Evolutionary conservation across 2,797 vertebrate species (phyloP).

Genomic region (Dipus sagitta): DNA sequence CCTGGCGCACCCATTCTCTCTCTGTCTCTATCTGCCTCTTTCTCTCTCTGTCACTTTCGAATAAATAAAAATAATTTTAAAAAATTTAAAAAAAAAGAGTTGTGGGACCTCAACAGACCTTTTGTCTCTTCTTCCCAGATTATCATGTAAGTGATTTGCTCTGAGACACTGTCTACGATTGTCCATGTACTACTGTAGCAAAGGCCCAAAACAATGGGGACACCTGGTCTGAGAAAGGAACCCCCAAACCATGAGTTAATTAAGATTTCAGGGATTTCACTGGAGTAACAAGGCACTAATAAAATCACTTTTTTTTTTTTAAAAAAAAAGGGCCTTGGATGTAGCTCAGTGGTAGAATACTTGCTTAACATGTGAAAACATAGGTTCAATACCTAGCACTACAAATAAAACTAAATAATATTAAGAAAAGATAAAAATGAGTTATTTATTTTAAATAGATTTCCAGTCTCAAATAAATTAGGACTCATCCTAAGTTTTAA

Average conservation of each 20-base stretch:
- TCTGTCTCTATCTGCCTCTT: too few relatives aligned
- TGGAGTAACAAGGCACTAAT: not conserved
- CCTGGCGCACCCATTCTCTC: too few relatives aligned
- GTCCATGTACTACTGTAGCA: not conserved
- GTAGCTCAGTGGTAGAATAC: too few relatives aligned
- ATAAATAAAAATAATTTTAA: too few relatives aligned
- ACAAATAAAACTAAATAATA: not conserved
- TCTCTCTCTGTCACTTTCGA: too few relatives aligned
- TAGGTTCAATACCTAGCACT: too few relatives aligned
- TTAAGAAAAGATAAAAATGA: not conserved
- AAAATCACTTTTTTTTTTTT: not conserved
- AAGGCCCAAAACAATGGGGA: not conserved
- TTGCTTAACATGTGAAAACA: too few relatives aligned
- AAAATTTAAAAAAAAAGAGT: too few relatives aligned
- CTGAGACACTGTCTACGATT: not conserved
- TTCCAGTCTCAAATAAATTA: not conserved
- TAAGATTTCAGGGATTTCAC: not conserved
- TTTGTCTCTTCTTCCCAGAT: too few relatives aligned
- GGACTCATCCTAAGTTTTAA: not conserved
- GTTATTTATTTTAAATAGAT: not conserved
- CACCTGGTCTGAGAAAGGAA: not conserved
- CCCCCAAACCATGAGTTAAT: not conserved
- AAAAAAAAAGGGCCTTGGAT: not conserved
- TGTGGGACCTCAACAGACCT: accelerated
- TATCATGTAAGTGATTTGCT: not conserved